These are phyloP conservation scores for Danaus melanippus DNA, from an alignment of 1,140 invertebrate species.

Conservation along the genomic window DNA sequence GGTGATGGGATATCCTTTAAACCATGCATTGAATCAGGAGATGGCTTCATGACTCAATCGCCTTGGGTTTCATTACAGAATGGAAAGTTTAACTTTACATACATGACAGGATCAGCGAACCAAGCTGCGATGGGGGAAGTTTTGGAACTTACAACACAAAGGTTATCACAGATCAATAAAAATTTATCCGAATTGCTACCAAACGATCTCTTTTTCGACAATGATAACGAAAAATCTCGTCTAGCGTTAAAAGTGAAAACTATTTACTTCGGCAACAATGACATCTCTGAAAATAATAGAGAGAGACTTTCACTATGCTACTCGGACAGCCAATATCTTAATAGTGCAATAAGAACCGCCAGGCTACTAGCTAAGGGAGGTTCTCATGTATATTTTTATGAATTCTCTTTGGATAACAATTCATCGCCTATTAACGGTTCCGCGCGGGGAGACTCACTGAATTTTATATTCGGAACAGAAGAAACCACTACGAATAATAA, in stretches of 20 bases:
- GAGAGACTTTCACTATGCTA: conserved; percentile 33
- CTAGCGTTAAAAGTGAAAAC: conserved; percentile 25
- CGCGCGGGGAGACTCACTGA: conserved; percentile 31
- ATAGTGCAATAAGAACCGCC: conserved; percentile 34
- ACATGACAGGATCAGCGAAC: conserved; percentile 42
- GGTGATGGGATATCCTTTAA: conserved; percentile 25
- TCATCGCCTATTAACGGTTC: conserved; percentile 22
- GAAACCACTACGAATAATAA: conserved; percentile 15
- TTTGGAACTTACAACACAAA: conserved; percentile 21
- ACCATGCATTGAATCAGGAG: conserved; percentile 39
- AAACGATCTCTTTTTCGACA: conserved; percentile 36
- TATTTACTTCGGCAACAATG: conserved; percentile 37
- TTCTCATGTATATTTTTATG: conserved; percentile 44
- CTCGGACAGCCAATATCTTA: conserved; percentile 39
- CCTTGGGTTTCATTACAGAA: conserved; percentile 35
- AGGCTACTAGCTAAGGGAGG: conserved; percentile 30
- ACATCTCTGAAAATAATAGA: conserved; percentile 22
- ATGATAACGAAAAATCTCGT: conserved; percentile 17
- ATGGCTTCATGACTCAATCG: conserved; percentile 31
- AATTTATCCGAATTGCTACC: conserved; percentile 33
- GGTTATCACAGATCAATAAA: conserved; percentile 29
- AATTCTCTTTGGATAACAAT: conserved; percentile 36
- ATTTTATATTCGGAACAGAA: conserved; percentile 36
- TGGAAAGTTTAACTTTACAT: conserved; percentile 23
- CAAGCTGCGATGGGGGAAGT: conserved; percentile 41